Base-by-base conservation (phyloP, 1,140 invertebrate genomes). In the Pseudomyrmex gracilis region DNA sequence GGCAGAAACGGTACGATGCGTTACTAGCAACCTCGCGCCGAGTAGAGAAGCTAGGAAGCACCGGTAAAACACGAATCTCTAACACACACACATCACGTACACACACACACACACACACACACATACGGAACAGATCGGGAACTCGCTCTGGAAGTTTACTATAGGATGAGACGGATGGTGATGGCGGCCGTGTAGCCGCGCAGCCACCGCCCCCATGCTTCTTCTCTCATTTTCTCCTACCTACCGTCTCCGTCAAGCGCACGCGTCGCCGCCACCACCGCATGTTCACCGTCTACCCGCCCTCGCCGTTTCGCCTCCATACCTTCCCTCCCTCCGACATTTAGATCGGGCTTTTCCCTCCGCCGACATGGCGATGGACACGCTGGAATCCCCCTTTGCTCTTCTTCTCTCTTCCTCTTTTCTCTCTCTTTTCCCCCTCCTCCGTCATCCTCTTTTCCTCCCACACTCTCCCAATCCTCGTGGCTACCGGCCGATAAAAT, bases 181-280 rank as follows among this genome's bases (percentile, higher is more conserved):
- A 93, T 93, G 93, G 93, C 93, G 93, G 91, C 90, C 90, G 90
- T 85, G 85, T 82, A 66, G 89, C 90, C 90, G 60, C 83, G 83
- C 87, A 93, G 93, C 93, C 93, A 93, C 93, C 93, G 93, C 93
- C 93, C 93, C 93, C 93, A 91, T 93, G 84, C 70, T 83, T 89
- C 86, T 74, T 87, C 87, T 89, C 83, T 84, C 83, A 85, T 67
- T 73, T 77, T 83, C 68, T 34, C 53, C 83, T 20, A 61, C 77
- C 82, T 77, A 68, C 49, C 82, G 63, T 55, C 49, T 53, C 71
- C 24, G 17, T 20, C 15, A 7, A 63, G 17, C 15, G 57, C 34
- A 8, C 17, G 13, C 53, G 67, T 84, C 84, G 76, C 43, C 64
- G 10, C 67, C 66, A 47, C 71, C 61, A 49, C 84, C 17, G 66